phyloP scores from a whole-genome alignment of 2,888 invertebrate species.

The Pomacea canaliculata region DNA sequence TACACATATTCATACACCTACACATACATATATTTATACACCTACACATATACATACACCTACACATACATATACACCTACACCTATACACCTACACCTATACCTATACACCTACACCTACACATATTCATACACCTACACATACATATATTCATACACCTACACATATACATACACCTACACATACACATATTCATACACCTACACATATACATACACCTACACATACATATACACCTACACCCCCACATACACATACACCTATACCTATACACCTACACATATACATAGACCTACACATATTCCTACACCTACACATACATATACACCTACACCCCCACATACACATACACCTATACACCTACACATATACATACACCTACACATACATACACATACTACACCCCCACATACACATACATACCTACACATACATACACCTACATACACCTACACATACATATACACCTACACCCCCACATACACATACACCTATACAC shows the following conservation, averaged over 20 bases:
- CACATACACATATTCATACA: no score
- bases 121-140: background rate
- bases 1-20: constrained; percentile 3
- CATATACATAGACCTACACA: no score
- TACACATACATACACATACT: no score
- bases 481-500: no score
- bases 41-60: no score
- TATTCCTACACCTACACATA: no score
- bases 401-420: no score
- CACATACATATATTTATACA: background rate
- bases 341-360: no score
- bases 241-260: background rate
- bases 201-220: background rate
- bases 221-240: background rate
- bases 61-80: no score
- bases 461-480: background rate
- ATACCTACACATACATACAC: background rate
- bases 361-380: no score
- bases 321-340: no score
- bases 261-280: background rate
- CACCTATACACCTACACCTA: background rate
- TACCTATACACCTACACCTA: background rate
- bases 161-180: background rate
- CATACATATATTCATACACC: background rate
- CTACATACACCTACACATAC: background rate